Conservation (phyloP, 2,888 invertebrate genomes). For the Odontocerum albicorne region DNA sequence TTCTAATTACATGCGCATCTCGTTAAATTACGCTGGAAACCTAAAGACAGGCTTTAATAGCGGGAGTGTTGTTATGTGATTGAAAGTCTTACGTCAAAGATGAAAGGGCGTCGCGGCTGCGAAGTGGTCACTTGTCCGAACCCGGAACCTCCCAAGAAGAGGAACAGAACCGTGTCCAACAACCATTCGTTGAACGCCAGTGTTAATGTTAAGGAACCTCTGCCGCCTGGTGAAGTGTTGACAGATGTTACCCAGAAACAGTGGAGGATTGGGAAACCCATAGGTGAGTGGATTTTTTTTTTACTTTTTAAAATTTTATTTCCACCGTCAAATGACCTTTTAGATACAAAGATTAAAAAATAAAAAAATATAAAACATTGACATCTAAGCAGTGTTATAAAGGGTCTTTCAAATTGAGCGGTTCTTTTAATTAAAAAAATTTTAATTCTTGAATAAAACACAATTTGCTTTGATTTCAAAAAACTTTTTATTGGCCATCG, state of each 20-base stretch:
- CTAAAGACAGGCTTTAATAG: background rate
- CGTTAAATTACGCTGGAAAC: background rate
- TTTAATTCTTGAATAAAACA: too few species aligned
- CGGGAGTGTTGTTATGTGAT: too few species aligned
- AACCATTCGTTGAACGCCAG: constrained; percentile 44
- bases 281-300: constrained; percentile 60
- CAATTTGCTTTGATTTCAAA: too few species aligned
- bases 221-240: constrained; percentile 72
- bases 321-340: too few species aligned
- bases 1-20: background rate
- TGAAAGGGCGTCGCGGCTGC: constrained; percentile 32
- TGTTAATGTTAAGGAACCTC: constrained; percentile 53
- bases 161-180: constrained; percentile 41
- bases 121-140: constrained; percentile 45
- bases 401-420: too few species aligned
- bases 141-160: constrained; percentile 48
- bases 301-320: too few species aligned
- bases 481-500: too few species aligned
- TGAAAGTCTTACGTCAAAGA: too few species aligned
- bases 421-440: too few species aligned
- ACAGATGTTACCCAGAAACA: constrained; percentile 78
- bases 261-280: constrained; percentile 86
- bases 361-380: too few species aligned
- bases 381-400: too few species aligned
- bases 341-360: too few species aligned